Base-by-base conservation (phyloP, 2,113 vertebrate genomes). In the Oryzias curvinotus region DNA sequence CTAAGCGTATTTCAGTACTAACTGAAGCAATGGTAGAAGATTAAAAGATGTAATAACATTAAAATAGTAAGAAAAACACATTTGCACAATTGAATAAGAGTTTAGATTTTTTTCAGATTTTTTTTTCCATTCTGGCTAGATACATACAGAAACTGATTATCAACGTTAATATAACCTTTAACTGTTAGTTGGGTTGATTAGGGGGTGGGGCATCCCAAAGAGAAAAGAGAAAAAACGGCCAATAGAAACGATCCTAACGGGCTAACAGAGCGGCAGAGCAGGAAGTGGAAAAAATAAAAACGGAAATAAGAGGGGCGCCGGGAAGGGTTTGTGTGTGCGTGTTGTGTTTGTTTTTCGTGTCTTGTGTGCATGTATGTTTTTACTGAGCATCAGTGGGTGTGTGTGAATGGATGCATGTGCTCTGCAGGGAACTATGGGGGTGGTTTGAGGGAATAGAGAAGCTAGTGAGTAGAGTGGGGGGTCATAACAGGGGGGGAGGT, bases 1-100 rank as follows among this genome's bases (percentile, higher is more conserved):
- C 91, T 92, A 92, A 91, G 91, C 88, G 73, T 84, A 89, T 90
- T 88, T 91, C 86, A 90, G 87, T 90, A 90, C 90, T 91, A 93
- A 92, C 87, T 87, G 89, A 89, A 92, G 90, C 89, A 75, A 91
- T 89, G 89, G 90, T 91, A 90, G 87, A 88, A 90, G 89, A 87
- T 88, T 91, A 91, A 87, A 88, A 88, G 85, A 91, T 91, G 90
- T 87, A 88, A 89, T 84, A 89, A 91, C 87, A 90, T 90, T 88
- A 87, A 85, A 88, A 88, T 85, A 91, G 73, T 83, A 91, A 88
- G 86, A 91, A 86, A 78, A 91, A 89, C 83, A 90, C 89, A 83
- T 89, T 89, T 88, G 82, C 88, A 91, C 88, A 90, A 90, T 87
- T 91, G 86, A 90, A 88, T 88, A 85, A 85, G 90, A 90, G 85